Base-by-base conservation (phyloP, 2,113 vertebrate species). In the Vulpes vulpes region DNA sequence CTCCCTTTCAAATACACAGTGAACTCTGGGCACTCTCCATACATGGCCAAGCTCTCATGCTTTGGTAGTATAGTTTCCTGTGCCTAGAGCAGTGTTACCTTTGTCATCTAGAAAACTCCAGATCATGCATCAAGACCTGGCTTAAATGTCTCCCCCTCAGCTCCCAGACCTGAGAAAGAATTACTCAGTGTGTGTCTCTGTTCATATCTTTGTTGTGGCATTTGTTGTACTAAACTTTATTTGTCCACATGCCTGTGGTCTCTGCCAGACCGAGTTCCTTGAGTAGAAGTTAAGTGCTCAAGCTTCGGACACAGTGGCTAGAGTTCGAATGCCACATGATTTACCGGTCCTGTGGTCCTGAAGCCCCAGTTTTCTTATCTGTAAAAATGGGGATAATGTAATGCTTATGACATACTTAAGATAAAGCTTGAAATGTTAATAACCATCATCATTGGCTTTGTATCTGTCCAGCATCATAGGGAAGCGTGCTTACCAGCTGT, bases 391-490 rank as follows among this genome's bases (percentile, higher is more conserved):
- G 60, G 35, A 64, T 76, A 91, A 51, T 82, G 57, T 67, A 62
- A 16, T 57, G 11, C n/a, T 96, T 87, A 8, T 59, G 60, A 71
- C 17, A 5, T 74, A 5, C 35, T 97, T 86, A 73, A 84, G 87
- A 78, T 51, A 79, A 81, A 91, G n/a, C 35, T 95, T 96, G 43
- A 80, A 91, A 81, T 32, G 20, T 49, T 74, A 76, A 62, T 79
- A 65, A 57, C 10, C 67, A 35, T 89, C 1, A 3, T 89, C 76
- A 11, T n/a, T 80, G 59, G 62, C 38, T 95, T 55, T 92, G 53
- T 88, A 30, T 96, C 62, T 87, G 30, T 38, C 64, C 55, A 62
- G 8, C 32, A 55, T 53, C 71, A 38, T 1, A 80, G 55, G 79
- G 17, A 71, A 73, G 49, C 35, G 43, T 60, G 5, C 35, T 85